These are phyloP conservation scores for Chaenodraco wilsoni DNA, from an alignment of 2,797 vertebrate species.

Conservation along the genomic window DNA sequence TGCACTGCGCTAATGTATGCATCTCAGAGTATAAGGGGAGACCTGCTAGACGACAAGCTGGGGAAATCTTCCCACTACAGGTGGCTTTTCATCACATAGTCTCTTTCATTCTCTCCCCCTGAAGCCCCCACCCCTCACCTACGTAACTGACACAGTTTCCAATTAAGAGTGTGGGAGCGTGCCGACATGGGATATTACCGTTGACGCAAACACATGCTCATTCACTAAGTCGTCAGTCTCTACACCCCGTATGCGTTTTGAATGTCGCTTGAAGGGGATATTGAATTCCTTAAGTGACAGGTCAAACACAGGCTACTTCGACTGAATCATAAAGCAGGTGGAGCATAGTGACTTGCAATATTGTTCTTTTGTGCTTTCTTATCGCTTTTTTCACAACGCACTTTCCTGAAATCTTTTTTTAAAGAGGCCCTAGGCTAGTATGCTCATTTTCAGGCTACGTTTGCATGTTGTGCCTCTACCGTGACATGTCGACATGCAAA, in stretches of 20 bases:
- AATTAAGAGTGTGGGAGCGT: constrained; percentile 64
- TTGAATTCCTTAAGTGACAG: constrained; percentile 24
- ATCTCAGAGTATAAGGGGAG: constrained; percentile 36
- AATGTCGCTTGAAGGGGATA: constrained; percentile 43
- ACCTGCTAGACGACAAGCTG: constrained; percentile 51
- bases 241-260: constrained; percentile 31
- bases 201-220: constrained; percentile 69
- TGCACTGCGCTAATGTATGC: constrained; percentile 65
- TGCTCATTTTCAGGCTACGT: no score
- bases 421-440: no score
- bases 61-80: constrained; percentile 62
- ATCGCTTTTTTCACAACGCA: not conserved
- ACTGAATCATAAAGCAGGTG: constrained; percentile 20
- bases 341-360: constrained; percentile 6
- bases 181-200: constrained; percentile 40
- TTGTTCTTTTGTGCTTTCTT: not conserved
- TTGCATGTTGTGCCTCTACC: no score
- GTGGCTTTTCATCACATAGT: constrained; percentile 77
- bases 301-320: constrained; percentile 34
- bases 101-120: constrained; percentile 76
- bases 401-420: no score
- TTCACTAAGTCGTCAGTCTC: constrained; percentile 16
- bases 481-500: no score
- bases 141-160: constrained; percentile 55
- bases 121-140: constrained; percentile 57